Evolutionary conservation across 2,888 invertebrate genomes (phyloP).

Genomic region (Lingula anatina): DNA sequence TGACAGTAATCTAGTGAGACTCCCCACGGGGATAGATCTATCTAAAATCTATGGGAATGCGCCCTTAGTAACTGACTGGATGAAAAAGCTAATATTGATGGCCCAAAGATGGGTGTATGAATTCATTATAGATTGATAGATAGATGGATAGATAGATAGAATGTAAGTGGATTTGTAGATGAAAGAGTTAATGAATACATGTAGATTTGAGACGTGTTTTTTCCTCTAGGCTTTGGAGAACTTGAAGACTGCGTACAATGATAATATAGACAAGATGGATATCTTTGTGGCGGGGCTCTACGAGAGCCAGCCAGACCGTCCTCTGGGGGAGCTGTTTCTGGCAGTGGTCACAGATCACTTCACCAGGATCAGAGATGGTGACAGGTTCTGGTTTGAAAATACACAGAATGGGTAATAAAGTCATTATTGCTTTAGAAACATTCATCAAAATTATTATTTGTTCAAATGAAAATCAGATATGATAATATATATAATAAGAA

Average conservation of each 20-base stretch:
- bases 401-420: constrained; percentile 74
- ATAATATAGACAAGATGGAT: constrained; percentile 79
- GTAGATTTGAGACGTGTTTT: neutral
- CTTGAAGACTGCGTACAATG: constrained; percentile 70
- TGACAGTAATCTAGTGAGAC: too few species aligned
- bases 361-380: constrained; percentile 80
- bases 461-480: too few species aligned
- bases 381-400: constrained; percentile 97
- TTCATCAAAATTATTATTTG: too few species aligned
- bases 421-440: too few species aligned
- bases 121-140: too few species aligned
- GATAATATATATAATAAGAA: too few species aligned
- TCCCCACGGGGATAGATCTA: too few species aligned
- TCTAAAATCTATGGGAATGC: too few species aligned
- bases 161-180: neutral
- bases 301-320: constrained; percentile 63
- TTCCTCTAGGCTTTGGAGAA: constrained; percentile 14
- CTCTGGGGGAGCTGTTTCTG: constrained; percentile 82
- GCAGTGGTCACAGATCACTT: constrained; percentile 92
- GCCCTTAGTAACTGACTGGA: too few species aligned
- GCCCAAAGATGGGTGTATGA: too few species aligned
- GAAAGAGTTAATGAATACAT: neutral
- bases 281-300: constrained; percentile 96
- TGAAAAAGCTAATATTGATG: too few species aligned
- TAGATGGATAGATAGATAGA: neutral